A percentile compares a stretch with the other conserved stretches of the same genome.
Conservation (phyloP, 2,113 vertebrate species). For the Acrocephalus kingi region DNA sequence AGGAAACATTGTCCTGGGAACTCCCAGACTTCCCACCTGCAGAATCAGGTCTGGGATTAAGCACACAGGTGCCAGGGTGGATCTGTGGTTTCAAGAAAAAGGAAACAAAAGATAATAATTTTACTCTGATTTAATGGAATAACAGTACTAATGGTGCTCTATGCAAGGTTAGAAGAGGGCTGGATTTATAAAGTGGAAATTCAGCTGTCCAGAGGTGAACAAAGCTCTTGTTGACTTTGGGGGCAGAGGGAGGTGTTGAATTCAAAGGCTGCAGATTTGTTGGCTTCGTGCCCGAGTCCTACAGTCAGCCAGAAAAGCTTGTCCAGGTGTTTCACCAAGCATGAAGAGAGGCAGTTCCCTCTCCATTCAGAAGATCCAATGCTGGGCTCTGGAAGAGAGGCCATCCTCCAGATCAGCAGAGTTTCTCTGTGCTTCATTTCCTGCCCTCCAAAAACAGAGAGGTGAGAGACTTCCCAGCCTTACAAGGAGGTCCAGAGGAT, state of each 20-base stretch:
- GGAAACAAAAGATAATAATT: neutral
- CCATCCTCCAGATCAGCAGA: neutral
- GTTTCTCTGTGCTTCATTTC: neutral
- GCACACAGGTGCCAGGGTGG: neutral
- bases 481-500: neutral
- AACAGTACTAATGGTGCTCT: neutral
- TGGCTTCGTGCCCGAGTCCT: neutral
- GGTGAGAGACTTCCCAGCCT: neutral
- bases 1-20: neutral
- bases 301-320: neutral
- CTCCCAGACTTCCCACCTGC: neutral
- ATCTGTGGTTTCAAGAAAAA: neutral
- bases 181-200: neutral
- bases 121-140: neutral
- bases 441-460: neutral
- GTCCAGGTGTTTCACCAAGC: neutral
- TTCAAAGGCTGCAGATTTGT: neutral
- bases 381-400: neutral
- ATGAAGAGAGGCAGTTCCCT: neutral
- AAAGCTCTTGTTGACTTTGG: neutral
- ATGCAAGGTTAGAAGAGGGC: fast-evolving
- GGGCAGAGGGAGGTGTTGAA: neutral
- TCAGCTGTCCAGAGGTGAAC: neutral
- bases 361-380: neutral
- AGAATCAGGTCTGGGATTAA: neutral